Conservation (phyloP, 2,888 invertebrate genomes). For the Nomada flava region DNA sequence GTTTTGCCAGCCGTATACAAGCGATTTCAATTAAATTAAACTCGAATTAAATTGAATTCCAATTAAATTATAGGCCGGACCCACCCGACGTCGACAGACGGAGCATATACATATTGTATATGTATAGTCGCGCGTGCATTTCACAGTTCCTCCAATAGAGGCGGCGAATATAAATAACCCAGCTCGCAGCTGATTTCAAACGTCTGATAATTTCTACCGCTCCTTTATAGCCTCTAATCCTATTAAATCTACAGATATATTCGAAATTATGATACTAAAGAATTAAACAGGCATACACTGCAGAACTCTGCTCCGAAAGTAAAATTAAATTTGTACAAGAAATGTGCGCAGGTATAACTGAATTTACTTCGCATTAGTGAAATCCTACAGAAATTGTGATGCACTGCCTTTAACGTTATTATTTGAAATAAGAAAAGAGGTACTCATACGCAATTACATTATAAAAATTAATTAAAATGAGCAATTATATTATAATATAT, state of each 20-base stretch:
- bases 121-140: slow-evolving; percentile 17
- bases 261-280: no score
- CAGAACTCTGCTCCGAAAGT: no score
- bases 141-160: slow-evolving; percentile 5
- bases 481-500: background rate
- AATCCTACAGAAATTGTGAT: no score
- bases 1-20: slow-evolving; percentile 43
- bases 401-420: no score
- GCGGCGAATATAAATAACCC: slow-evolving; percentile 19
- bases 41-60: slow-evolving; percentile 60
- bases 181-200: background rate
- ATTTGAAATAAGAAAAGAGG: no score
- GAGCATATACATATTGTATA: slow-evolving; percentile 10
- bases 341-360: no score
- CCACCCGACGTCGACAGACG: slow-evolving; percentile 1
- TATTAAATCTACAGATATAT: no score
- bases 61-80: slow-evolving; percentile 55
- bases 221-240: no score
- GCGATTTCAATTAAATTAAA: slow-evolving; percentile 61
- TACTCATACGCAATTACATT: no score
- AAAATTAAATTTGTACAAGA: no score
- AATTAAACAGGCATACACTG: no score
- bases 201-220: background rate
- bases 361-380: no score
- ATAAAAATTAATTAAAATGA: background rate